Evolutionary conservation across 2,888 invertebrate species (phyloP).

Genomic region (Drosophila quinaria): DNA sequence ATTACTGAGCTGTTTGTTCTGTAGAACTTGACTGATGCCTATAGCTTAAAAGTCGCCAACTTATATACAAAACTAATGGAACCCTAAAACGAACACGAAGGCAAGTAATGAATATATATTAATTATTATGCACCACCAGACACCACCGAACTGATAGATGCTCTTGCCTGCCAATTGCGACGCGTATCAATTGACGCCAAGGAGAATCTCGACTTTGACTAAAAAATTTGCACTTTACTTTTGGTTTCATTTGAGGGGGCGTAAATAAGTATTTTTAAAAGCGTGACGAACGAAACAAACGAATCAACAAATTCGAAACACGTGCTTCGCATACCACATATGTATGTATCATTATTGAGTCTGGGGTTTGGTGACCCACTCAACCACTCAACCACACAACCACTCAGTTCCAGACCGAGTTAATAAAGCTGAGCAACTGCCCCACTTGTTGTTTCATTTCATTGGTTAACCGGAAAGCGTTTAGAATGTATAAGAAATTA

Average conservation of each 20-base stretch:
- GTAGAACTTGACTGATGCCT: slow-evolving; percentile 78
- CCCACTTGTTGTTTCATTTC: slow-evolving; percentile 69
- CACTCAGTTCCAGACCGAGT: slow-evolving; percentile 14
- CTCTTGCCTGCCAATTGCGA: slow-evolving; percentile 51
- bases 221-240: slow-evolving; percentile 67
- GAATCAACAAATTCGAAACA: slow-evolving; percentile 41
- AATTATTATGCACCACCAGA: slow-evolving; percentile 62
- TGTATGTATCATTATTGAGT: not conserved
- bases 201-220: slow-evolving; percentile 59
- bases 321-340: slow-evolving; percentile 50
- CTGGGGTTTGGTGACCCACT: slow-evolving; percentile 51
- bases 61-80: slow-evolving; percentile 69
- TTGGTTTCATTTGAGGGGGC: slow-evolving; percentile 68
- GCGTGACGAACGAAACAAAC: slow-evolving; percentile 62
- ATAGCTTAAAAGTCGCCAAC: slow-evolving; percentile 38
- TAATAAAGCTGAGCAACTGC: slow-evolving; percentile 70
- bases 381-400: slow-evolving; percentile 50
- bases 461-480: slow-evolving; percentile 62
- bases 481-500: slow-evolving; percentile 83
- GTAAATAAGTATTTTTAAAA: slow-evolving; percentile 65
- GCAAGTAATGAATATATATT: slow-evolving; percentile 20
- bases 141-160: slow-evolving; percentile 22
- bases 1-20: slow-evolving; percentile 65
- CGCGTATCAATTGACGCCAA: slow-evolving; percentile 62
- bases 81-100: slow-evolving; percentile 38